Conservation (phyloP, 2,888 invertebrate species). For the Rhamphomyia laevipes region DNA sequence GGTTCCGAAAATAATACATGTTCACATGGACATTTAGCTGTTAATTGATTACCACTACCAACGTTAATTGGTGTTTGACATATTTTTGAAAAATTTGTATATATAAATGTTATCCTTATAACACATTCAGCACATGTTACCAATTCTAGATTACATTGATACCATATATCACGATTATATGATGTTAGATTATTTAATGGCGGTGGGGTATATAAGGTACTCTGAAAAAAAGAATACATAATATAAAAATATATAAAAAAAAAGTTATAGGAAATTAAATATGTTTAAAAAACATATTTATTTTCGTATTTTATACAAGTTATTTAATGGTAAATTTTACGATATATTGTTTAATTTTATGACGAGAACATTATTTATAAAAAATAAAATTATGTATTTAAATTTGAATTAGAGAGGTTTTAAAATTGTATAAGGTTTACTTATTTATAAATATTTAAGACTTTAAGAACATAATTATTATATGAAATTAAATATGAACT, state of each 20-base stretch:
- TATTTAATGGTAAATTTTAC: too few species aligned
- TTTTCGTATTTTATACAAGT: too few species aligned
- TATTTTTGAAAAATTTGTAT: conserved; percentile 32
- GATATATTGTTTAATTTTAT: too few species aligned
- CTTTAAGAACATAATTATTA: too few species aligned
- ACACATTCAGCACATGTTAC: conserved; percentile 60
- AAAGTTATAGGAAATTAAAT: not conserved
- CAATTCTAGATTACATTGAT: conserved; percentile 51
- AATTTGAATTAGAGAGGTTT: too few species aligned
- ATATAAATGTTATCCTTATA: conserved; percentile 34
- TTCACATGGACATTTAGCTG: conserved; percentile 42
- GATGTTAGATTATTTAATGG: conserved; percentile 22
- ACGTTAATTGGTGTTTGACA: conserved; percentile 27
- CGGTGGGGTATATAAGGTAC: conserved; percentile 22
- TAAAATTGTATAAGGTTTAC: too few species aligned
- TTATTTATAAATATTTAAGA: too few species aligned
- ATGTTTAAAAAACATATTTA: too few species aligned
- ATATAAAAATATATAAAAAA: not conserved
- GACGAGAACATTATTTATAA: too few species aligned
- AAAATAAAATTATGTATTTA: too few species aligned
- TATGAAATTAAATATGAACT: too few species aligned
- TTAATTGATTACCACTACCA: conserved; percentile 23
- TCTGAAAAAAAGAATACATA: conserved; percentile 15
- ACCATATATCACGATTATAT: conserved; percentile 31
- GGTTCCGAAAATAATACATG: conserved; percentile 54